A percentile compares a stretch with the other conserved stretches of the same genome.
phyloP scores from a whole-genome alignment of 2,113 vertebrate genomes.

The Calyptomena viridis region DNA sequence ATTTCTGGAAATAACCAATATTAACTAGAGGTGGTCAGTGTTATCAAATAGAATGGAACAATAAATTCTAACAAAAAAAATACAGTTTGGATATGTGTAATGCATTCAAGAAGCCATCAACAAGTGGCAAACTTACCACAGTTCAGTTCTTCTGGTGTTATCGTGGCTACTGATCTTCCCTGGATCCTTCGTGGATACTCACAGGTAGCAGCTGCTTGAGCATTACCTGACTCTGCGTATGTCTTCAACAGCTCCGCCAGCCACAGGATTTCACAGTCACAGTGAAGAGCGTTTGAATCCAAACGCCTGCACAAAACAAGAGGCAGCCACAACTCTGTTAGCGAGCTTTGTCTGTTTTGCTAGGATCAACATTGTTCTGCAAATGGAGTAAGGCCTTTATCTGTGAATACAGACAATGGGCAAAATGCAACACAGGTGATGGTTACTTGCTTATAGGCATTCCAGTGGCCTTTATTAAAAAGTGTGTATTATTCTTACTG shows the following conservation, averaged over 20 bases:
- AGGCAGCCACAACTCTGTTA: neutral
- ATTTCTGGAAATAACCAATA: neutral
- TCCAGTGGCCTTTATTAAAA: neutral
- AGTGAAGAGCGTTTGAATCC: conserved; percentile 93
- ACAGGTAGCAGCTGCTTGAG: conserved; percentile 94
- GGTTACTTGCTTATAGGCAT: neutral
- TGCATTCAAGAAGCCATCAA: neutral
- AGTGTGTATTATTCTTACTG: neutral
- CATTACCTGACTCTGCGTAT: conserved; percentile 89
- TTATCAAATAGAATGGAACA: neutral
- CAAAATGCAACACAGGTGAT: neutral
- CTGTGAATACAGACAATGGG: neutral
- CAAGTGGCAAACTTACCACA: conserved; percentile 81
- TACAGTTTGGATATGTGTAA: neutral
- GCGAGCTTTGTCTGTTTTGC: neutral
- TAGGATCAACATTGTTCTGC: neutral
- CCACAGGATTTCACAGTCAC: conserved; percentile 97
- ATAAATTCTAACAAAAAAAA: neutral
- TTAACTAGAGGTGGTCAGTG: neutral
- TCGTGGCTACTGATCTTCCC: conserved; percentile 91
- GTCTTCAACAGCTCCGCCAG: conserved; percentile 90
- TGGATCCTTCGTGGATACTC: conserved; percentile 90
- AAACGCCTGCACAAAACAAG: conserved; percentile 79
- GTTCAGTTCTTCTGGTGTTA: conserved; percentile 92
- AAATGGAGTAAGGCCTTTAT: neutral